phyloP scores from a whole-genome alignment of 2,113 vertebrate species.

The Capreolus pygargus region DNA sequence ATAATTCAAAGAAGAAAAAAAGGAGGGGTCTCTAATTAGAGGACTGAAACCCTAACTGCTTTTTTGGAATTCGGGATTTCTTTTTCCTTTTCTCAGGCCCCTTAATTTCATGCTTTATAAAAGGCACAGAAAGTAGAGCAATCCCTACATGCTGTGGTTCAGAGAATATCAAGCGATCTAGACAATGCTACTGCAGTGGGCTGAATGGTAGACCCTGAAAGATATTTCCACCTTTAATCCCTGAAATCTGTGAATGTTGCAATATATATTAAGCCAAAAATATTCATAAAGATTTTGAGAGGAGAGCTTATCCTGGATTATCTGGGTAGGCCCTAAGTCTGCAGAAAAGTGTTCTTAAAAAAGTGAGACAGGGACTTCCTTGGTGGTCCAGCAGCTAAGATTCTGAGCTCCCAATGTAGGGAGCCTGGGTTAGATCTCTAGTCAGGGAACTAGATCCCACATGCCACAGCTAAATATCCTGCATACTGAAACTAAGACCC shows the following conservation, averaged over 20 bases:
- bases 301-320: background rate
- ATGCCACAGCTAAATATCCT: background rate
- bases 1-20: constrained; percentile 13
- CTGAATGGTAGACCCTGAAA: background rate
- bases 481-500: background rate
- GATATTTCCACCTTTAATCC: background rate
- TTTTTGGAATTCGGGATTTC: background rate
- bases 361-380: background rate
- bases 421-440: background rate
- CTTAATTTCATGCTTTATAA: background rate
- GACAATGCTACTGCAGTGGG: background rate
- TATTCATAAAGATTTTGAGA: background rate
- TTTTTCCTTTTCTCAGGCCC: background rate
- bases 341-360: background rate
- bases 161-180: background rate
- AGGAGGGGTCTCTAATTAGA: background rate
- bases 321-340: background rate
- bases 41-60: background rate
- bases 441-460: background rate
- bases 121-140: background rate
- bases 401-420: background rate
- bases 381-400: background rate
- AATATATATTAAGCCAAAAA: background rate
- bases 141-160: background rate
- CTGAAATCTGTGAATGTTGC: background rate